Evolutionary conservation across 53 echinoderm and acorn worm genomes (phyloP), one percentile per base, ranked within the genome.

Genomic region (Glandiceps talaboti): DNA sequence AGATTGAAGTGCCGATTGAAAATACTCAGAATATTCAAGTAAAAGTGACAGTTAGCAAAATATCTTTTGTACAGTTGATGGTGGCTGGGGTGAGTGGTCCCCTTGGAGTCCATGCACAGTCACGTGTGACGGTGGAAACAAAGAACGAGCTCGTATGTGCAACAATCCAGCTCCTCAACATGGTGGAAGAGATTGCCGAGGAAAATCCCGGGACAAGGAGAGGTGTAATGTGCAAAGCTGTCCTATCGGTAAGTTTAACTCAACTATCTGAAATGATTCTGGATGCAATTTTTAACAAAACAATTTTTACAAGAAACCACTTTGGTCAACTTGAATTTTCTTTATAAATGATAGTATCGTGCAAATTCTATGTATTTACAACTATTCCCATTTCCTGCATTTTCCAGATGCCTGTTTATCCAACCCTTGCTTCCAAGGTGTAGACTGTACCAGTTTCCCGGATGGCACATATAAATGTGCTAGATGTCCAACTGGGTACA

Each of bases 231-330:
- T 90, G 30, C 30, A 78, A 31, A 86, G 92, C 0, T 96, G 97
- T 33, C 97, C 97, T 1, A 86, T 96, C n/a, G 97, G 97, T 96
- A 80, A 91, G 97, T 32, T n/a, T n/a, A n/a, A n/a, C n/a, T n/a
- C n/a, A n/a, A n/a, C n/a, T n/a, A n/a, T n/a, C n/a, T n/a, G n/a
- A n/a, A n/a, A n/a, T n/a, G n/a, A n/a, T n/a, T n/a, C n/a, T n/a
- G n/a, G n/a, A n/a, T n/a, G n/a, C n/a, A n/a, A n/a, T n/a, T n/a
- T n/a, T n/a, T n/a, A n/a, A n/a, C n/a, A n/a, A n/a, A n/a, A n/a
- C n/a, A n/a, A n/a, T n/a, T n/a, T n/a, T n/a, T n/a, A n/a, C n/a
- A n/a, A n/a, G n/a, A n/a, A n/a, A n/a, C n/a, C n/a, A n/a, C n/a
- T n/a, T n/a, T n/a, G n/a, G n/a, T n/a, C n/a, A n/a, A n/a, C n/a